A percentile compares a stretch with the other conserved stretches of the same genome.
phyloP scores from a whole-genome alignment of 1,140 invertebrate species.

The Ceratina japonica region DNA sequence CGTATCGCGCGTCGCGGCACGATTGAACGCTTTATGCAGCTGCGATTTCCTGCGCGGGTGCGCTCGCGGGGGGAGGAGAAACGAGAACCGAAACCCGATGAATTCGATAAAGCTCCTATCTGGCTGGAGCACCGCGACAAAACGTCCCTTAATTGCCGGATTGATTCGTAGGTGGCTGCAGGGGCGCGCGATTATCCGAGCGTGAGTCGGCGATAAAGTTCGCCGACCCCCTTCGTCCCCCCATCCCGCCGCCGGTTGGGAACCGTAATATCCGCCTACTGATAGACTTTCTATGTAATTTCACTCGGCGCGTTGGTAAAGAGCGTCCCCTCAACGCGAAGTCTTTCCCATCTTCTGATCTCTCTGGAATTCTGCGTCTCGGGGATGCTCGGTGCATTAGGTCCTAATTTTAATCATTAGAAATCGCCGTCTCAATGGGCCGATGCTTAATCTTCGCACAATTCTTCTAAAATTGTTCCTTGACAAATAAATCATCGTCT shows the following conservation, averaged over 20 bases:
- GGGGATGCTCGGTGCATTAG: no score
- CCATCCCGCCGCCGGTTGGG: background rate
- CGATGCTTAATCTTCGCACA: no score
- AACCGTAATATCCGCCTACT: conserved; percentile 55
- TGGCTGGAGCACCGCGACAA: conserved; percentile 38
- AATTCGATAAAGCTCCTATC: conserved; percentile 46
- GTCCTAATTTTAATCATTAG: no score
- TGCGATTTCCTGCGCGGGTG: conserved; percentile 34
- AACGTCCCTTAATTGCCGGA: conserved; percentile 49
- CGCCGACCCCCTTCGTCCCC: background rate
- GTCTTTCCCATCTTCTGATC: background rate
- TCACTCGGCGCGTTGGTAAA: conserved; percentile 10
- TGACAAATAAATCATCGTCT: no score
- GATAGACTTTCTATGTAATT: conserved; percentile 57
- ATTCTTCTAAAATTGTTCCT: no score
- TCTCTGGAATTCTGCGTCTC: no score
- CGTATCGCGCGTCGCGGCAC: conserved; percentile 23
- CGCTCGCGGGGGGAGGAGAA: no score
- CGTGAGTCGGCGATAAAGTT: conserved; percentile 47
- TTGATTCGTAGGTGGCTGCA: conserved; percentile 31
- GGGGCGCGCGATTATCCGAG: conserved; percentile 38
- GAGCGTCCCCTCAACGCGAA: background rate
- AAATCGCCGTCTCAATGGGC: no score
- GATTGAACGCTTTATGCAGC: conserved; percentile 40
- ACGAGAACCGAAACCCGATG: conserved; percentile 7